phyloP scores from a whole-genome alignment of 1,140 invertebrate species.

The Nixonia krombeini region DNA sequence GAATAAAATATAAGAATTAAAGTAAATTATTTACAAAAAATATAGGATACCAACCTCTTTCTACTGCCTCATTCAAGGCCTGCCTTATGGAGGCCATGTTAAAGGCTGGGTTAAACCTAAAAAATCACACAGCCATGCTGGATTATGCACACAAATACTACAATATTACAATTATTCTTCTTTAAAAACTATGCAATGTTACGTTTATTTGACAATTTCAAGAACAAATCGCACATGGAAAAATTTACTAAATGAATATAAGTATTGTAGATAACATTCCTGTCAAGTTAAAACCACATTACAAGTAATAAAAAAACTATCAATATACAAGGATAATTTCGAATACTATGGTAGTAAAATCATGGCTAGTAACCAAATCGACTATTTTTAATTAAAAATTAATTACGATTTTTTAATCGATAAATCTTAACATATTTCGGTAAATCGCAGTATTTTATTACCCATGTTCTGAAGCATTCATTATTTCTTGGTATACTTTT shows the following conservation, averaged over 20 bases:
- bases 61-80: constrained; percentile 92
- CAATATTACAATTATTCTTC: not conserved
- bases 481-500: constrained; percentile 67
- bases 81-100: constrained; percentile 94
- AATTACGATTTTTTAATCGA: no score
- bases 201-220: constrained; percentile 10
- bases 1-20: not conserved
- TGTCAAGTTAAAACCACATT: no score
- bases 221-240: not conserved
- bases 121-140: constrained; percentile 63
- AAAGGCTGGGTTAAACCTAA: constrained; percentile 90
- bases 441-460: no score
- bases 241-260: not conserved
- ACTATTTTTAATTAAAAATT: no score
- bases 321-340: no score
- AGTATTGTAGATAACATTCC: no score
- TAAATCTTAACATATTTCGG: no score
- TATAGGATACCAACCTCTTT: constrained; percentile 78
- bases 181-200: constrained; percentile 26
- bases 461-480: constrained; percentile 86
- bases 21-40: constrained; percentile 13
- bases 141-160: constrained; percentile 37
- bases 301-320: no score
- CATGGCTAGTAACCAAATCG: no score
- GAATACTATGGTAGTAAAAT: no score